Evolutionary conservation across 2,888 invertebrate genomes (phyloP), one percentile per base, ranked within the genome.

Genomic region (Portevinia maculata): DNA sequence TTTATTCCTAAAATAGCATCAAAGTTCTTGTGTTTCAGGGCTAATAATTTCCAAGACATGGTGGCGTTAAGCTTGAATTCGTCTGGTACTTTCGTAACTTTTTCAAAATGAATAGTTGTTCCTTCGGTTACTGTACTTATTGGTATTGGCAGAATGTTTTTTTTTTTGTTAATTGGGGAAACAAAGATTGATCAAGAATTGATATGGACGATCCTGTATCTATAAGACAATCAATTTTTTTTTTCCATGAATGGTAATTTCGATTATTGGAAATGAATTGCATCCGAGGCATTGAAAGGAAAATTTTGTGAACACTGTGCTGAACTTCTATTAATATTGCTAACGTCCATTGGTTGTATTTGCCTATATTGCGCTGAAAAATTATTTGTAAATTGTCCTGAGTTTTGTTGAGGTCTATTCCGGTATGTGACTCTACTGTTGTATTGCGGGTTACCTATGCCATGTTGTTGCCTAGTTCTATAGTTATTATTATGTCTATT

Each of bases 191-290:
- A 55, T 55, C 15, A 39, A 39, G 24, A 32, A 50, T 30, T 48
- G 62, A 46, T 21, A 48, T 62, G 48, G 53, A 65, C 15, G 50
- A 50, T 64, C 64, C 64, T 13, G 50, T 41, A 41, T 64, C 52
- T n/a, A 64, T 37, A 7, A 64, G 30, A 64, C 59, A 64, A 34
- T 32, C 50, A 8, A 64, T 50, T 37, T 34, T 50, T n/a, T n/a
- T 21, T 21, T 24, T 30, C 52, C 30, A 7, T 55, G 19, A 55
- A 55, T 46, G 19, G 32, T 44, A 21, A 53, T 32, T 32, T 32
- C 32, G 34, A 67, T 44, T 67, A 67, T 67, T 67, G 41, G 44
- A 67, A 65, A 24, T 52, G 64, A 30, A 32, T 60, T 24, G 15
- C 13, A 19, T 60, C 60, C 60, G 60, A 60, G 46, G 55, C 39